Conservation (phyloP, 1,140 invertebrate species). For the Halotydeus destructor region DNA sequence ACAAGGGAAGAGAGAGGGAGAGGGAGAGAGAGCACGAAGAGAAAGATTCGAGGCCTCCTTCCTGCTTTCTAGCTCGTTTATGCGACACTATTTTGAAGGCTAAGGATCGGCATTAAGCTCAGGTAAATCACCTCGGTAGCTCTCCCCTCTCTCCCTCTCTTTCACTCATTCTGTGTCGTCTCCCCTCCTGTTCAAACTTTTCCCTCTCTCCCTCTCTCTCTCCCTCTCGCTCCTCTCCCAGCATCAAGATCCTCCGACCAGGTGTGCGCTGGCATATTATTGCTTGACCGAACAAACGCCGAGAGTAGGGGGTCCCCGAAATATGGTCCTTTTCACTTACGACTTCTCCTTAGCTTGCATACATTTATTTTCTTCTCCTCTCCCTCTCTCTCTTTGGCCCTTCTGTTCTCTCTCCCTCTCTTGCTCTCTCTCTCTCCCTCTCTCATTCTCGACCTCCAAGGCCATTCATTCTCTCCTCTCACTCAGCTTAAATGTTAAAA, state of each 20-base stretch:
- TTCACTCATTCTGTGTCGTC: not conserved
- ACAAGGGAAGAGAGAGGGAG: too few species aligned
- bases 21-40: not conserved
- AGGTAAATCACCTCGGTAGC: not conserved
- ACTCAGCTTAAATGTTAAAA: too few species aligned
- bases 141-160: not conserved
- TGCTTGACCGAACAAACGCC: not conserved
- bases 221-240: not conserved
- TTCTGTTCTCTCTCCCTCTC: slow-evolving; percentile 1
- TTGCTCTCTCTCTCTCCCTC: not conserved
- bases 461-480: too few species aligned
- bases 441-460: not conserved
- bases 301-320: not conserved
- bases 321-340: too few species aligned
- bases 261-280: not conserved
- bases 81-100: not conserved
- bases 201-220: not conserved
- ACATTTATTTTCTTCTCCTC: too few species aligned
- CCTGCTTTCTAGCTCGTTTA: not conserved
- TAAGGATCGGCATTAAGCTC: not conserved
- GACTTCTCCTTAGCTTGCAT: not conserved
- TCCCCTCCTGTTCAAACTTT: not conserved
- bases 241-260: not conserved
- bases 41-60: not conserved
- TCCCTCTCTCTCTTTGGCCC: slow-evolving; percentile 1